Conservation (phyloP, 1,140 invertebrate genomes). For the Zophobas morio region DNA sequence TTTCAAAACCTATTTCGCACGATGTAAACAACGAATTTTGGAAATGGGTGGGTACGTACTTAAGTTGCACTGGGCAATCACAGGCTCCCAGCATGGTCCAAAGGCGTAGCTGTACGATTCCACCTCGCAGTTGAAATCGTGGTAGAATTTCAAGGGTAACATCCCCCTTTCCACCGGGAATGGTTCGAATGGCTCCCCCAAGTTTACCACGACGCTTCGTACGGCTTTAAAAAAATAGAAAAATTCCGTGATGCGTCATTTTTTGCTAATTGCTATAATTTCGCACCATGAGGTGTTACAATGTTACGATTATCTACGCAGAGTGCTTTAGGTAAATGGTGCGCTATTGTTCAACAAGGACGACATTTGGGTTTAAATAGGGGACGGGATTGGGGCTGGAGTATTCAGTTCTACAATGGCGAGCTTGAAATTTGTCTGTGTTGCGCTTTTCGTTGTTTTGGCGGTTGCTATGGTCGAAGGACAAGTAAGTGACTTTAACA, state of each 20-base stretch:
- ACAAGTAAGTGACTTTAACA: too few species aligned
- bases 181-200: conserved; percentile 83
- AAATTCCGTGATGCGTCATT: background rate
- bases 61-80: conserved; percentile 95
- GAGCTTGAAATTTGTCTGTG: too few species aligned
- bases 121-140: conserved; percentile 97
- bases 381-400: too few species aligned
- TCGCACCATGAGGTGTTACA: too few species aligned
- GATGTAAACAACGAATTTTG: too few species aligned
- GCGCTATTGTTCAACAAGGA: too few species aligned
- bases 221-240: conserved; percentile 72
- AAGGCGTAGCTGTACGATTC: conserved; percentile 92
- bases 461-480: too few species aligned
- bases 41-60: conserved; percentile 70
- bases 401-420: too few species aligned
- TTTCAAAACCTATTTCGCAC: conserved; percentile 70
- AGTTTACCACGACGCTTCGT: conserved; percentile 79
- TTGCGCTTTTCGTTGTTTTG: too few species aligned
- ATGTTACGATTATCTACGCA: too few species aligned
- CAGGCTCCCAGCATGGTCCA: conserved; percentile 98
- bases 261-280: background rate
- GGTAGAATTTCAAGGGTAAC: conserved; percentile 97
- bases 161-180: conserved; percentile 87
- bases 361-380: too few species aligned
- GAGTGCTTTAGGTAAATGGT: too few species aligned